A percentile compares a stretch with the other conserved stretches of the same genome.
Evolutionary conservation across 2,888 invertebrate genomes (phyloP).

Genomic region (Heteromurus nitidus): DNA sequence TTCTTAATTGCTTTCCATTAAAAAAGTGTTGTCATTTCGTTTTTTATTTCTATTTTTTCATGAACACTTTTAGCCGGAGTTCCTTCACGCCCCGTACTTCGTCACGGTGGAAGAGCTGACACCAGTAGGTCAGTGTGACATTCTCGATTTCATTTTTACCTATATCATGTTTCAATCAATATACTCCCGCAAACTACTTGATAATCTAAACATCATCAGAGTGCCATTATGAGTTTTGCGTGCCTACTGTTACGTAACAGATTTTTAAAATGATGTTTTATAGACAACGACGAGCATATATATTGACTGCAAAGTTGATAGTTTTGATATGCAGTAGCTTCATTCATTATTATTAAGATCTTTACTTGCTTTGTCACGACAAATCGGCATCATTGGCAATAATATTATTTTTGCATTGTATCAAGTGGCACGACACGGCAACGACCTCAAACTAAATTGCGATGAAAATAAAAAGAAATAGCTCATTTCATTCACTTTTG

Average conservation of each 20-base stretch:
- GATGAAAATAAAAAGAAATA: conserved; percentile 36
- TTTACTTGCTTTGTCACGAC: conserved; percentile 57
- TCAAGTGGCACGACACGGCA: conserved; percentile 51
- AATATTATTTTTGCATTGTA: conserved; percentile 26
- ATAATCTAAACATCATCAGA: conserved; percentile 35
- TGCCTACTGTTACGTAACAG: conserved; percentile 25
- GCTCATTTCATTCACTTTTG: too few species aligned
- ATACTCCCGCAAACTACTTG: conserved; percentile 7
- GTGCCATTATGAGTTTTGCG: conserved; percentile 37
- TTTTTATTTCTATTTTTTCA: conserved; percentile 46
- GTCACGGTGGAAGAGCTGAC: conserved; percentile 88
- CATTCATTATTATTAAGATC: too few species aligned
- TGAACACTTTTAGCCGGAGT: conserved; percentile 79
- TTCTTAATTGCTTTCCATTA: conserved; percentile 38
- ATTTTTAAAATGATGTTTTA: not conserved
- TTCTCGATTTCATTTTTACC: conserved; percentile 23
- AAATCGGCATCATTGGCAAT: conserved; percentile 46
- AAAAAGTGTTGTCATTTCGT: not conserved
- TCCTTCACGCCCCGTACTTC: conserved; percentile 86
- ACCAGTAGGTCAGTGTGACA: conserved; percentile 80
- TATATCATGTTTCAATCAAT: conserved; percentile 25
- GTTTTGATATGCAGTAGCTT: not conserved
- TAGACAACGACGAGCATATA: not conserved
- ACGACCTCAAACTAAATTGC: conserved; percentile 54
- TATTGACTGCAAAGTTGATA: too few species aligned